Evolutionary conservation across 2,888 invertebrate species (phyloP).

Genomic region (Leptinotarsa juncta): DNA sequence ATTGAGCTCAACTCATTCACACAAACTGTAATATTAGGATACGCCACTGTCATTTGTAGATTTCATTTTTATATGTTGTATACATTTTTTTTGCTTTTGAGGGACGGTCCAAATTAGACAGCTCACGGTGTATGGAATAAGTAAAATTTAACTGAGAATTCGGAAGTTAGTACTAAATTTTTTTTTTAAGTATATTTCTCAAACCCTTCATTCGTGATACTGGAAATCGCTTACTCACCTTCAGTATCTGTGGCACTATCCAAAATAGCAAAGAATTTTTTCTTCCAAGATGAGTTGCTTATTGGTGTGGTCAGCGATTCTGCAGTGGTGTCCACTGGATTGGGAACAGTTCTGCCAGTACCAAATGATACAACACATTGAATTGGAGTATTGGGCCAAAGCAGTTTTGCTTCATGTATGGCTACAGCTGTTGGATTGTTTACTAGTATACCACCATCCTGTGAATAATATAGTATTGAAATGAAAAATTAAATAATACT

Average conservation of each 20-base stretch:
- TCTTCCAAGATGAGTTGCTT: slow-evolving; percentile 74
- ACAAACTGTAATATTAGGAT: too few relatives aligned
- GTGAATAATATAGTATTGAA: slow-evolving; percentile 41
- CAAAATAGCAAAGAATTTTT: slow-evolving; percentile 83
- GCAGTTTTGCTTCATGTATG: slow-evolving; percentile 84
- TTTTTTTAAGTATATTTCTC: too few relatives aligned
- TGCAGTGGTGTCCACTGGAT: slow-evolving; percentile 56
- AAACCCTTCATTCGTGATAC: too few relatives aligned
- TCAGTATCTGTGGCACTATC: slow-evolving; percentile 91
- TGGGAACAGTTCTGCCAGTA: slow-evolving; percentile 74
- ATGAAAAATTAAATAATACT: too few relatives aligned
- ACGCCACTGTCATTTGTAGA: too few relatives aligned
- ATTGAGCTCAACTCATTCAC: too few relatives aligned
- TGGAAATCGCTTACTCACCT: slow-evolving; percentile 66
- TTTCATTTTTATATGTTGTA: too few relatives aligned
- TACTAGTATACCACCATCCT: slow-evolving; percentile 86
- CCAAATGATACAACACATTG: slow-evolving; percentile 88
- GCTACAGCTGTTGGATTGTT: slow-evolving; percentile 93
- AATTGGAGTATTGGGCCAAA: slow-evolving; percentile 82
- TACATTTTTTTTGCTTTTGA: too few relatives aligned
- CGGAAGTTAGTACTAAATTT: too few relatives aligned
- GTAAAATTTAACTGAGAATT: too few relatives aligned
- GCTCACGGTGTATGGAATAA: too few relatives aligned
- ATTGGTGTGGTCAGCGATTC: slow-evolving; percentile 53
- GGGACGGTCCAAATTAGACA: too few relatives aligned